A percentile compares a stretch with the other conserved stretches of the same genome.
These are phyloP conservation scores for Saccostrea cuccullata DNA, from an alignment of 1,140 invertebrate genomes.

Conservation along the genomic window DNA sequence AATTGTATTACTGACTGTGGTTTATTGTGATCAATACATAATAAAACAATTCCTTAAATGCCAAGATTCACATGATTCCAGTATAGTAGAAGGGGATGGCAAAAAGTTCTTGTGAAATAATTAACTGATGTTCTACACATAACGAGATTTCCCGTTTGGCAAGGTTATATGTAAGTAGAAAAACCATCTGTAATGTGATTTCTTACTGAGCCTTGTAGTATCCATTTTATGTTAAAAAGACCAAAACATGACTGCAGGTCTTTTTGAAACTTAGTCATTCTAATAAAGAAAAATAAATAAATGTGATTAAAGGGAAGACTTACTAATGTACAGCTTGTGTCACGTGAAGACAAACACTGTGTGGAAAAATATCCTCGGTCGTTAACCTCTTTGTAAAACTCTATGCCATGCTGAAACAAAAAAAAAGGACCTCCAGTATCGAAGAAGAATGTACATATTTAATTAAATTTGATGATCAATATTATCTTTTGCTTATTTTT, in stretches of 20 bases:
- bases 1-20: neutral
- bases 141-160: neutral
- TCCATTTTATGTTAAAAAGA: neutral
- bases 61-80: neutral
- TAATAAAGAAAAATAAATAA: neutral
- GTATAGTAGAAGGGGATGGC: neutral
- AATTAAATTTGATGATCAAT: too few species aligned
- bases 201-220: neutral
- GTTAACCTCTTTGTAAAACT: slow-evolving; percentile 14
- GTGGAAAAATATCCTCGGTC: neutral
- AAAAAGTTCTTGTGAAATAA: neutral
- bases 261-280: neutral
- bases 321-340: neutral
- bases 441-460: too few species aligned
- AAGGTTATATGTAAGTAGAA: neutral
- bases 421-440: neutral
- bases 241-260: neutral
- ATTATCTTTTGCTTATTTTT: too few species aligned
- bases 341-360: neutral
- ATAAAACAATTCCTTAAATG: neutral
- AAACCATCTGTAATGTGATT: neutral
- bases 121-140: neutral
- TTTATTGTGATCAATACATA: slow-evolving; percentile 3
- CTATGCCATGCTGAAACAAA: slow-evolving; percentile 12
- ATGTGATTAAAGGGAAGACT: neutral